A percentile compares a stretch with the other conserved stretches of the same genome.
phyloP scores from a whole-genome alignment of 2,113 vertebrate genomes.

The Ctenodactylus gundi region DNA sequence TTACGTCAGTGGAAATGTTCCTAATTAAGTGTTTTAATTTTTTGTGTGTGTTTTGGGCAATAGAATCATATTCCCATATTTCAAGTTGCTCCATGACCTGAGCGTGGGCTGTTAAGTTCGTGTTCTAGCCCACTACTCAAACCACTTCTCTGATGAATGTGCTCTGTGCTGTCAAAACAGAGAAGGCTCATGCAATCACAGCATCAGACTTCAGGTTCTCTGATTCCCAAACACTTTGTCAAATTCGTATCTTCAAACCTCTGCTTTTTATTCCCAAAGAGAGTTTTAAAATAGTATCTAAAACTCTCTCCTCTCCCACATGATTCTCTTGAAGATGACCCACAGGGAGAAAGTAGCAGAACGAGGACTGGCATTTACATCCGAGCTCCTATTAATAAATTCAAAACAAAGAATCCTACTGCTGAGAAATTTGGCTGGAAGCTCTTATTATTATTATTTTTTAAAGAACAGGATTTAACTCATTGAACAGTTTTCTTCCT shows the following conservation, averaged over 20 bases:
- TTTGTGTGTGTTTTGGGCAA: not conserved
- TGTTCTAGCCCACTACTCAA: not conserved
- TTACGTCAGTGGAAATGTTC: not conserved
- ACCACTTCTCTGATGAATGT: not conserved
- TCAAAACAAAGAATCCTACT: conserved; percentile 32
- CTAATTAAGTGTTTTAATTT: not conserved
- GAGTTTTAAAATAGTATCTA: not conserved
- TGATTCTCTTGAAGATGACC: conserved; percentile 34
- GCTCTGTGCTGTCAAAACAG: not conserved
- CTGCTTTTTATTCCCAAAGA: conserved; percentile 23
- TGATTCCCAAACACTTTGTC: not conserved
- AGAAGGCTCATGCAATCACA: not conserved
- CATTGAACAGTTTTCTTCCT: not conserved
- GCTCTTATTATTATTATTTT: not conserved
- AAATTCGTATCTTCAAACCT: not conserved
- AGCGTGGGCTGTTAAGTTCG: not conserved
- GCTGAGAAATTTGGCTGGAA: not conserved
- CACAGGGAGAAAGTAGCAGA: not conserved
- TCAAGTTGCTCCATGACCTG: not conserved
- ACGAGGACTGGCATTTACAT: not conserved
- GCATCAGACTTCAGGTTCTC: not conserved
- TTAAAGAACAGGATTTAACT: conserved; percentile 30
- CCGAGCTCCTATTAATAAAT: conserved; percentile 2
- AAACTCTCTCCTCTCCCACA: not conserved
- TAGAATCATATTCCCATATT: not conserved